These are phyloP conservation scores for Ibycter americanus DNA, from an alignment of 2,797 vertebrate genomes.

Conservation along the genomic window DNA sequence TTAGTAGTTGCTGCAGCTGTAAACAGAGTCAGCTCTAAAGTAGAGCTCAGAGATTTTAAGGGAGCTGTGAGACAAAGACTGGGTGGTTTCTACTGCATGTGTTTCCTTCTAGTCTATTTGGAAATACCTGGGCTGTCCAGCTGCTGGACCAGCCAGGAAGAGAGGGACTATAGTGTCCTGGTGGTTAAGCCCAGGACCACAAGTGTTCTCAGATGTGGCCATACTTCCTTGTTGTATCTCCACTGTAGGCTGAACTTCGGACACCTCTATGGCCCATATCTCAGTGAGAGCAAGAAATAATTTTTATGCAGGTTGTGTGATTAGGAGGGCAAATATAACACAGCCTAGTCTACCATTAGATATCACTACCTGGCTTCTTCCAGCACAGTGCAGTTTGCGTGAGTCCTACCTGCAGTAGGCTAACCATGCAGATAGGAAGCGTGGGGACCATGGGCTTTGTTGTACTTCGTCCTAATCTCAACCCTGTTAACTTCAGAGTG, in stretches of 20 bases:
- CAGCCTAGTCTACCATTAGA: background rate
- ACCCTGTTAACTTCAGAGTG: background rate
- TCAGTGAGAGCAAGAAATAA: background rate
- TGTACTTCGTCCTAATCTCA: background rate
- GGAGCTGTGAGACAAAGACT: background rate
- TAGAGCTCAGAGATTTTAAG: background rate
- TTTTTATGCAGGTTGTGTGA: background rate
- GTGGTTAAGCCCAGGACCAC: background rate
- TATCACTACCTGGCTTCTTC: background rate
- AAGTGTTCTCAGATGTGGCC: background rate
- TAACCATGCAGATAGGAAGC: accelerated
- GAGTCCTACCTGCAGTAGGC: background rate
- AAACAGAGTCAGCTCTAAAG: background rate
- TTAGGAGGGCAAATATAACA: background rate
- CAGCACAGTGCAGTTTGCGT: background rate
- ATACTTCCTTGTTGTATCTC: background rate
- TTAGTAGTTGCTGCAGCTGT: background rate
- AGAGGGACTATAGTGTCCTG: background rate
- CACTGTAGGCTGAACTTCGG: background rate
- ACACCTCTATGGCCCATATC: background rate
- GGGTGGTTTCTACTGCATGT: background rate
- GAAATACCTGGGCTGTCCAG: background rate
- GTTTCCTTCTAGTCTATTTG: background rate
- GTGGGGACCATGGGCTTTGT: accelerated
- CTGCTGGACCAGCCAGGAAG: background rate